A percentile compares a stretch with the other conserved stretches of the same genome.
These are phyloP conservation scores for Trisateles emortualis DNA, from an alignment of 2,888 invertebrate genomes.

Conservation along the genomic window DNA sequence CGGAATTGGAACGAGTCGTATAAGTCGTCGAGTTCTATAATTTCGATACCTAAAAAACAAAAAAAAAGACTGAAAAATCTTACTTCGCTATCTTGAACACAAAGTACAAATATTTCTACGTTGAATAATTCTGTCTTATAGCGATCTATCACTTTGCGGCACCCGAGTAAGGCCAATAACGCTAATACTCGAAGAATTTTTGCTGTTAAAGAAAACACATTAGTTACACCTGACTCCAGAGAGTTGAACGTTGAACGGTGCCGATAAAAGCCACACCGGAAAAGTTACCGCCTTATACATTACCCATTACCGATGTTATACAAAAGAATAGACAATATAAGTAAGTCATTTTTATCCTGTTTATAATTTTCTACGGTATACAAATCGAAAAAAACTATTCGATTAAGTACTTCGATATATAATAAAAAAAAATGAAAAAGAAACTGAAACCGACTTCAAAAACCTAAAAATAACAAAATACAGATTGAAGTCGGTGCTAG, in stretches of 20 bases:
- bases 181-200: slow-evolving; percentile 20
- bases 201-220: slow-evolving; percentile 27
- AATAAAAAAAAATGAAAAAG: no score
- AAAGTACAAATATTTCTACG: not conserved
- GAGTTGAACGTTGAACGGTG: not conserved
- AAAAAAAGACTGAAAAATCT: no score
- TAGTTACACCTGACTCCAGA: slow-evolving; percentile 36
- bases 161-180: not conserved
- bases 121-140: not conserved
- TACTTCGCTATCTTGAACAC: not conserved
- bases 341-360: no score
- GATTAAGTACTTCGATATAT: no score
- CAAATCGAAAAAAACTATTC: no score
- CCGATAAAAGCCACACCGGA: slow-evolving; percentile 17
- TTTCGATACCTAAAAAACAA: no score
- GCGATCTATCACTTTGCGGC: slow-evolving; percentile 30
- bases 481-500: no score
- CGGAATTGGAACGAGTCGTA: no score
- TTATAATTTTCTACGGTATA: no score
- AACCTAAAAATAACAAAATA: no score
- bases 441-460: no score
- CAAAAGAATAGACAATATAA: not conserved
- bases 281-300: slow-evolving; percentile 17
- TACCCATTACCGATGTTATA: not conserved
- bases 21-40: no score